Evolutionary conservation across 2,888 invertebrate species (phyloP), one percentile per base, ranked within the genome.

Genomic region (Apamea sordens): DNA sequence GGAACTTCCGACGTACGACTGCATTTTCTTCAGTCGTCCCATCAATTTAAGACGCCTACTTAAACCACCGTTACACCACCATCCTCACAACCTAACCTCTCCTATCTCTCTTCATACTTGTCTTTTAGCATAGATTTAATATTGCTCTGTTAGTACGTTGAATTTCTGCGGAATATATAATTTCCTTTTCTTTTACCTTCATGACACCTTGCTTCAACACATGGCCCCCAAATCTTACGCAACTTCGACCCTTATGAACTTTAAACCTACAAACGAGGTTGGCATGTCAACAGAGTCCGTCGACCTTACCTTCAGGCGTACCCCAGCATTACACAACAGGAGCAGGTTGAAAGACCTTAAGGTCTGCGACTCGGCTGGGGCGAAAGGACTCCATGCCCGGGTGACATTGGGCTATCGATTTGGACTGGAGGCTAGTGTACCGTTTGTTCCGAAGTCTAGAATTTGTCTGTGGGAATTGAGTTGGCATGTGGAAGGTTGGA

Each of bases 351-450:
- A 90, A 82, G 90, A 88, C 86, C 90, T 77, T 32, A 77, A 75
- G 91, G 90, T 90, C 91, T 81, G 83, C 88, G 90, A 90, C 88
- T 69, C 73, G 84, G 88, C 84, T 84, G 83, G 88, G 89, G 83
- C 91, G 82, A 77, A 86, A 84, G 88, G 85, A 80, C 87, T 88
- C 76, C 82, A 85, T 83, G 89, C 75, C 77, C 74, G 87, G 90
- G 92, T 91, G 90, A 92, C 92, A 90, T 90, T 90, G 91, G 68
- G 59, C 71, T 79, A 86, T 84, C 79, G 90, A 89, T 88, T 88
- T 64, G 70, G 79, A 77, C 76, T 68, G 63, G 59, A 28, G 80
- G 61, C 80, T 76, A 68, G 64, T 44, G 32, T 73, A 59, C 32
- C 36, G 74, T 73, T 79, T 80, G 65, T 88, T 76, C 77, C 77